These are phyloP conservation scores for Anser brachyrhynchus DNA, from an alignment of 2,113 vertebrate species.

Conservation along the genomic window DNA sequence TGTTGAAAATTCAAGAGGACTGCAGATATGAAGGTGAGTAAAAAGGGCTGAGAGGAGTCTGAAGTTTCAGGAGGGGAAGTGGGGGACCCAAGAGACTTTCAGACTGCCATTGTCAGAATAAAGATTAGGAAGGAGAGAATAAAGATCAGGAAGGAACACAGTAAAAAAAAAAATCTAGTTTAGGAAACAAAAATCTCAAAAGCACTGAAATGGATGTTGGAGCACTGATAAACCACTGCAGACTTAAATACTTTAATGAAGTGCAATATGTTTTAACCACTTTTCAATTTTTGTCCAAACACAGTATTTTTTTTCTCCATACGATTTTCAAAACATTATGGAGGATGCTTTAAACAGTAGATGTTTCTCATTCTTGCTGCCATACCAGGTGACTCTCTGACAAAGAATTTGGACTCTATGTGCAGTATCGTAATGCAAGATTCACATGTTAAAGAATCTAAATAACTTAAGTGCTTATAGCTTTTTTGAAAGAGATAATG, in stretches of 20 bases:
- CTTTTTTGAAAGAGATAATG: not conserved
- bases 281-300: not conserved
- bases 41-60: not conserved
- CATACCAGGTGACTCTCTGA: not conserved
- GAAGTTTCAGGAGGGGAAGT: not conserved
- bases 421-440: not conserved
- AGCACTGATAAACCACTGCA: not conserved
- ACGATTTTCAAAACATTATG: not conserved
- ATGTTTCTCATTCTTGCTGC: not conserved
- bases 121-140: not conserved
- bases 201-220: not conserved
- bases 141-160: not conserved
- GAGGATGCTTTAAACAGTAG: not conserved
- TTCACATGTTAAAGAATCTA: not conserved
- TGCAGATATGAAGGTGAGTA: not conserved
- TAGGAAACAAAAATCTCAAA: not conserved
- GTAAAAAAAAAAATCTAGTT: not conserved
- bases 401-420: not conserved
- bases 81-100: not conserved
- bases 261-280: fast-evolving
- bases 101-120: not conserved
- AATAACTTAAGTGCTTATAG: not conserved
- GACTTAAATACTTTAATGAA: not conserved
- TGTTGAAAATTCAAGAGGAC: not conserved
- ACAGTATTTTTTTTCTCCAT: not conserved